Base-by-base conservation (phyloP, 2,797 vertebrate genomes). In the Todus mexicanus region DNA sequence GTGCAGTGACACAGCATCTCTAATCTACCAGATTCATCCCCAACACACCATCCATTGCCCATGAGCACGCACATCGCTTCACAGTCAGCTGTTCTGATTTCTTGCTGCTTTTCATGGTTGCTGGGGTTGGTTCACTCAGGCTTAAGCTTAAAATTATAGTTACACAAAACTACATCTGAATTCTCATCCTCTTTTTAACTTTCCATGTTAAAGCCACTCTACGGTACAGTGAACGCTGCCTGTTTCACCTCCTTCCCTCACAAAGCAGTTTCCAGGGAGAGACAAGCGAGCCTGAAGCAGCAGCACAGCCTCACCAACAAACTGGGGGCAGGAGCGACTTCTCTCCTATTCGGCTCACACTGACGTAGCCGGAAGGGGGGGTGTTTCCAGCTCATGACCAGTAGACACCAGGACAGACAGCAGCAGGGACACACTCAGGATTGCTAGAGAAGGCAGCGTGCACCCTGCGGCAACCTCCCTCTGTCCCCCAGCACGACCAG, bases 161-260 rank as follows among this genome's bases (percentile, higher is more conserved):
- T 65, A 61, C 4, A 0, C 23, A 64, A 72, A 79, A 69, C 76
- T 25, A 48, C 17, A 48, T 15, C 26, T 2, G 0, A 69, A 27
- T 82, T 83, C 45, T 31, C 37, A 43, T 6, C 11, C 25, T 42
- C 40, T 75, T 13, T 22, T 60, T 59, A 68, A 71, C 37, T 78
- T 82, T 18, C 27, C 27, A 4, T 8, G 4, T 26, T 60, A 68
- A 82, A 69, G 42, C 42, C 79, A 12, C 19, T 56, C 11, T 45
- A 48, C 1, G 0, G 4, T 8, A 33, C 6, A 4, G 42, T 4
- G 54, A 60, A 21, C 14, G 12, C 21, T 20, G 15, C 2, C 16
- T 3, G 3, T 27, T n/a, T 40, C 35, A 13, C 27, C 50, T 25
- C 37, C 11, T 35, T 42, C 40, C 77, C 37, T 23, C n/a, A 47